These are phyloP conservation scores for Neosilurus hyrtlii DNA, from an alignment of 2,797 vertebrate genomes.

Conservation along the genomic window DNA sequence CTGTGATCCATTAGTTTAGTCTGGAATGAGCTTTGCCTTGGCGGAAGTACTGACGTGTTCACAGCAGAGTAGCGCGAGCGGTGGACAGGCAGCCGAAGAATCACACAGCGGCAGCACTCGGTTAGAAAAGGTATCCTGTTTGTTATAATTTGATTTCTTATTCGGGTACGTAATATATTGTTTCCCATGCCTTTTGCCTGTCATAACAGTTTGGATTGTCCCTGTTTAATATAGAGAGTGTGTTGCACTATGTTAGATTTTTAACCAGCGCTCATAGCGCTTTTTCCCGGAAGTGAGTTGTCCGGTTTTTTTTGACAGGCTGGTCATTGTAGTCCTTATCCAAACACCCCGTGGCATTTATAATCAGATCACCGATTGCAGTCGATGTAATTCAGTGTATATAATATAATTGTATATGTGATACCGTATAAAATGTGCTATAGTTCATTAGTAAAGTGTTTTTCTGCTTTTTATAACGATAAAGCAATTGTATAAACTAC, in stretches of 20 bases:
- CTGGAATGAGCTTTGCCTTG: constrained; percentile 38
- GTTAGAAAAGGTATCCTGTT: constrained; percentile 62
- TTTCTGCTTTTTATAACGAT: rapidly evolving
- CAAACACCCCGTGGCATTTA: not conserved
- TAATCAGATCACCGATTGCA: not conserved
- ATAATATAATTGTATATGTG: not conserved
- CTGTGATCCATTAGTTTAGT: constrained; percentile 20
- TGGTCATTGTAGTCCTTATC: constrained; percentile 71
- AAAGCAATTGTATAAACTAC: not conserved
- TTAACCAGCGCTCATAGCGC: not conserved
- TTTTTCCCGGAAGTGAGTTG: constrained; percentile 80
- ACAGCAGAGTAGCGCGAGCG: constrained; percentile 61
- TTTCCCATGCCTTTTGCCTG: not conserved
- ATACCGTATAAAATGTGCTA: not conserved
- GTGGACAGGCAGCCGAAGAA: constrained; percentile 72
- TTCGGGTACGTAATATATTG: rapidly evolving
- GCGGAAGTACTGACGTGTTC: constrained; percentile 80
- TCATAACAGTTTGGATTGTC: not conserved
- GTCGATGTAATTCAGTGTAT: not conserved
- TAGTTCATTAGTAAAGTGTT: not conserved
- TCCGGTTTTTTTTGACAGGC: constrained; percentile 54
- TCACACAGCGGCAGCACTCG: constrained; percentile 77
- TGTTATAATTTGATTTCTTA: too few species aligned
- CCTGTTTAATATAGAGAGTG: not conserved
- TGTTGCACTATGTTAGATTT: constrained; percentile 8